phyloP scores from a whole-genome alignment of 2,113 vertebrate genomes.

The Etia nguti region DNA sequence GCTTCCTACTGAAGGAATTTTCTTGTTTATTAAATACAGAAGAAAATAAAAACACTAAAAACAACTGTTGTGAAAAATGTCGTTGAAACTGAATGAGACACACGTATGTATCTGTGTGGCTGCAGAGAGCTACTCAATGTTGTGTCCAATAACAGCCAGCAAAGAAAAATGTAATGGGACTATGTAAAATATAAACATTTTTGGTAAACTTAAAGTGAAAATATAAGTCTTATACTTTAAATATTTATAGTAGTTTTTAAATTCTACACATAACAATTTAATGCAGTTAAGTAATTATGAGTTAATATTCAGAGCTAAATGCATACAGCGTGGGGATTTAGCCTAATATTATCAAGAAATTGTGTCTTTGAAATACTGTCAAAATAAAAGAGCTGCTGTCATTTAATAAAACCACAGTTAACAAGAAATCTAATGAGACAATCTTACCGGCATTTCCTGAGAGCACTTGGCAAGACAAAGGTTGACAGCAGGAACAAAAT shows the following conservation, averaged over 20 bases:
- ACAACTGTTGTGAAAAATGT: not conserved
- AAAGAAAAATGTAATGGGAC: not conserved
- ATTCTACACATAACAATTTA: not conserved
- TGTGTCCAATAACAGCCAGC: not conserved
- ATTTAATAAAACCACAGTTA: not conserved
- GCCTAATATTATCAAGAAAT: not conserved
- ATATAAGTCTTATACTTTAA: not conserved
- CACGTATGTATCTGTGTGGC: not conserved
- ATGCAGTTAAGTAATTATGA: not conserved
- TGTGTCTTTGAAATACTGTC: not conserved
- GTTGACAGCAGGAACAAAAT: not conserved
- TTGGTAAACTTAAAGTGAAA: not conserved
- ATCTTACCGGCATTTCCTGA: slow-evolving; percentile 35
- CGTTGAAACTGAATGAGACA: not conserved
- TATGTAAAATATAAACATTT: not conserved
- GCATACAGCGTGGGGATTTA: not conserved
- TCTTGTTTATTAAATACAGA: not conserved
- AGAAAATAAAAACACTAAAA: not conserved
- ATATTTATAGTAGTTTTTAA: not conserved
- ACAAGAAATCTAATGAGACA: not conserved
- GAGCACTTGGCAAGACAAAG: not conserved
- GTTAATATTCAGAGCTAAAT: not conserved
- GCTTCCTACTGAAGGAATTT: not conserved
- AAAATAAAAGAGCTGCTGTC: not conserved
- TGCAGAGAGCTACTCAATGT: not conserved